Base-by-base conservation (phyloP, 2,888 invertebrate genomes). In the Coleophora flavipennella region DNA sequence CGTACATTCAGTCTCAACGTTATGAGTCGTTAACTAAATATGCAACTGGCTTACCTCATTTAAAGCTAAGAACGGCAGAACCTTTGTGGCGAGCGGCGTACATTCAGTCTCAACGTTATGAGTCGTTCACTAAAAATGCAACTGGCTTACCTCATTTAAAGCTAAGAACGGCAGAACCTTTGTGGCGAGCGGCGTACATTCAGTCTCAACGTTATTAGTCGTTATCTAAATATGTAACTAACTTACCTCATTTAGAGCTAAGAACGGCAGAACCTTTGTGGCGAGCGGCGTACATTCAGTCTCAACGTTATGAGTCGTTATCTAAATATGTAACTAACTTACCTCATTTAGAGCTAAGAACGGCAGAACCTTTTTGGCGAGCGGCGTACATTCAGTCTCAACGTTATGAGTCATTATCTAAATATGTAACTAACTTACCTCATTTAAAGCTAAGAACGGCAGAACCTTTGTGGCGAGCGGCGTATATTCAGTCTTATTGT, bases 291-390 rank as follows among this genome's bases (percentile, higher is more conserved):
- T n/a, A n/a, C n/a, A n/a, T n/a, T n/a, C n/a, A n/a, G n/a, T n/a
- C n/a, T n/a, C n/a, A 20, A n/a, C n/a, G n/a, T n/a, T n/a, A n/a
- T n/a, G n/a, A n/a, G n/a, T n/a, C n/a, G n/a, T n/a, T n/a, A n/a
- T n/a, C n/a, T n/a, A n/a, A n/a, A n/a, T n/a, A n/a, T n/a, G n/a
- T n/a, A n/a, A n/a, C n/a, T n/a, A n/a, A n/a, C 44, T 60, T 67
- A 93, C 94, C 88, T 99, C 99, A 72, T 99, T 99, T n/a, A 99
- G 85, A 0, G 98, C 98, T 53, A 97, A 79, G 61, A 93, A 92
- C 0, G 99, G 98, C 35, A 98, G 75, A 33, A 92, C 88, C 49
- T 90, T 87, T 11, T 74, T 78, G 0, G 72, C 62, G 12, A 79
- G 49, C 14, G 55, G 55, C 48, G n/a, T n/a, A n/a, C n/a, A n/a